Evolutionary conservation across 2,888 invertebrate genomes (phyloP), one percentile per base, ranked within the genome.

Genomic region (Conistra vaccinii): DNA sequence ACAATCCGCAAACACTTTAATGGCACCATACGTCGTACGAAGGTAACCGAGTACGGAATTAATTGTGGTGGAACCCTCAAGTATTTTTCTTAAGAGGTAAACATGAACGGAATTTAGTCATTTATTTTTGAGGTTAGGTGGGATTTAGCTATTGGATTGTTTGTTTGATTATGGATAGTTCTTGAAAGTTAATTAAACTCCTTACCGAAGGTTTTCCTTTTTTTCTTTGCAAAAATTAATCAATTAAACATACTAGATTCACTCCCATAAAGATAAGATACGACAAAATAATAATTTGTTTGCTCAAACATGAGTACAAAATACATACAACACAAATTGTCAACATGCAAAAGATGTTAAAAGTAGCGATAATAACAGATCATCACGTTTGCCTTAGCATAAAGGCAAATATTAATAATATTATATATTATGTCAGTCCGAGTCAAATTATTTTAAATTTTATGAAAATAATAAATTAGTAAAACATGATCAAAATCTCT

Each of bases 1-100:
- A 90, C 90, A 91, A 91, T 89, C 87, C 89, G 84, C 89, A 89
- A 88, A 90, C 87, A 83, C 84, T 87, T 81, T 87, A 87, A 87
- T 86, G 85, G 84, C 63, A 69, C 78, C 74, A 81, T 87, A 81
- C 70, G 82, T 87, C 81, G 81, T 85, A 73, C 61, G 80, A 55
- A 85, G 75, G 84, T 81, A 78, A 84, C 81, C 72, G 78, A 77
- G 65, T 71, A 67, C 67, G 72, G 69, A 85, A 87, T 87, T 87
- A 87, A 87, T 85, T 84, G 80, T 78, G 69, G 74, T 45, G 26
- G 51, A 73, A 39, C 61, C 76, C 66, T 75, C 20, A 29, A 58
- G 57, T 69, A 55, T 78, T 85, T 82, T 84, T 84, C 83, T 72
- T 70, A 58, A 74, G 82, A 86, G 62, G 72, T 67, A 72, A 73